Conservation (phyloP, 92 coral and sea anemone species). For the Palythoa heliodiscus region DNA sequence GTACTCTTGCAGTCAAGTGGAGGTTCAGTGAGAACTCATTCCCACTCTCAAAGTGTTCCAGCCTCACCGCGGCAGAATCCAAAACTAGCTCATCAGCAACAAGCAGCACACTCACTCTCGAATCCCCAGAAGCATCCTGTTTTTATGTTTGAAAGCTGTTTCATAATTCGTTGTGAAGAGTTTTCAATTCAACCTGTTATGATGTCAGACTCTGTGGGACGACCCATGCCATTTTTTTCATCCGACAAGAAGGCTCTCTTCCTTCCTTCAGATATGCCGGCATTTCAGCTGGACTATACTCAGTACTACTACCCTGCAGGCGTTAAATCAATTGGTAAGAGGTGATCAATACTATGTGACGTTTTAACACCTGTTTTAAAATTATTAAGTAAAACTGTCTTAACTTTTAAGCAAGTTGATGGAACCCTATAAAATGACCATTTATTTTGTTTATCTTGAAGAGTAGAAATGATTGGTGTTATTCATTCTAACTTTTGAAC, state of each 20-base stretch:
- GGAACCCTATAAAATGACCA: too few relatives aligned
- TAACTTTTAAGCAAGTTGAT: too few relatives aligned
- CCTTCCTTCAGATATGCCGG: slow-evolving; percentile 95
- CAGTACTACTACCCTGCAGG: slow-evolving; percentile 90
- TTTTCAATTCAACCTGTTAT: slow-evolving; percentile 84
- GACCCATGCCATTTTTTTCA: slow-evolving; percentile 77
- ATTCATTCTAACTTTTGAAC: too few relatives aligned
- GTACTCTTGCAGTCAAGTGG: not conserved
- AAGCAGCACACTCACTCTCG: slow-evolving; percentile 57
- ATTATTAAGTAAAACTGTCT: too few relatives aligned
- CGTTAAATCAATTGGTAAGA: slow-evolving; percentile 69
- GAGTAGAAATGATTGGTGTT: too few relatives aligned
- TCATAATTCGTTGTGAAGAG: slow-evolving; percentile 91
- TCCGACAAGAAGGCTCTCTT: slow-evolving; percentile 94
- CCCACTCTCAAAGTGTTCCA: slow-evolving; percentile 36
- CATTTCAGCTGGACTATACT: slow-evolving; percentile 96
- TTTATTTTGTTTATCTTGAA: too few relatives aligned
- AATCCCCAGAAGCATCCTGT: slow-evolving; percentile 65
- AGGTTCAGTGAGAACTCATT: not conserved
- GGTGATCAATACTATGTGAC: too few relatives aligned
- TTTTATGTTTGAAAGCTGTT: slow-evolving; percentile 90
- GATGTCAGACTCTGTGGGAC: slow-evolving; percentile 55
- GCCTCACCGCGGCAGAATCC: slow-evolving; percentile 57
- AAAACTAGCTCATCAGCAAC: slow-evolving; percentile 12
- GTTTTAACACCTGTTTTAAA: too few relatives aligned